Conservation (phyloP, 2,113 vertebrate genomes). For the Gymnarchus niloticus region DNA sequence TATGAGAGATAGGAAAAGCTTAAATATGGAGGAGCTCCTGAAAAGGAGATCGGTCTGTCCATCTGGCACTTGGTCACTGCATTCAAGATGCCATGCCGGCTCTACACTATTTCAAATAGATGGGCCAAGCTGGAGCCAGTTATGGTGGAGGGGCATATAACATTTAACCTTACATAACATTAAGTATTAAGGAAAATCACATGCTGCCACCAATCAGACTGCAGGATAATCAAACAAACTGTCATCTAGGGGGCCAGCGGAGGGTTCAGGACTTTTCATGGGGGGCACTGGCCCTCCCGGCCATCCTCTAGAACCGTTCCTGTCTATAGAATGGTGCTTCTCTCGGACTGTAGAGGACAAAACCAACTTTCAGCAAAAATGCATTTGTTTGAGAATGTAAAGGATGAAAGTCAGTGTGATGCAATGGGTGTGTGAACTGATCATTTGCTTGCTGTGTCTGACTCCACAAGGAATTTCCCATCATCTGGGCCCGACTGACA, state of each 20-base stretch:
- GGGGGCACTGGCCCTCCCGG: too few species aligned
- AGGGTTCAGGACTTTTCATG: too few species aligned
- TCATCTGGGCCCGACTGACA: neutral
- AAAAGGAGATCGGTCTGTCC: neutral
- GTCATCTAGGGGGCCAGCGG: too few species aligned
- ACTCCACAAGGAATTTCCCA: neutral
- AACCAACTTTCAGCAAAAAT: neutral
- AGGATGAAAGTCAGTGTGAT: neutral
- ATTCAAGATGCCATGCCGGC: too few species aligned
- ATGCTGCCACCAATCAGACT: too few species aligned
- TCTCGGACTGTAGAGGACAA: neutral
- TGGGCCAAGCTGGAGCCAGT: too few species aligned
- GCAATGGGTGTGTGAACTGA: neutral
- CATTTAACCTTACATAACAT: too few species aligned
- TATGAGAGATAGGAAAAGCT: neutral
- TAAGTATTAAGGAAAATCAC: too few species aligned
- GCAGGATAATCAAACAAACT: too few species aligned
- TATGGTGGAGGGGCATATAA: too few species aligned
- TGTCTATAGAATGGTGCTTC: neutral
- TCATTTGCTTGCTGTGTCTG: neutral
- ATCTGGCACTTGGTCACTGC: neutral
- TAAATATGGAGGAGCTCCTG: neutral
- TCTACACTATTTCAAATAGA: too few species aligned
- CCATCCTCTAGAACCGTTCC: too few species aligned
- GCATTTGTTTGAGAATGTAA: neutral